Percentiles rank a stretch among this genome's conserved stretches.
These are phyloP conservation scores for Operophtera brumata DNA, from an alignment of 2,888 invertebrate genomes.

Conservation along the genomic window DNA sequence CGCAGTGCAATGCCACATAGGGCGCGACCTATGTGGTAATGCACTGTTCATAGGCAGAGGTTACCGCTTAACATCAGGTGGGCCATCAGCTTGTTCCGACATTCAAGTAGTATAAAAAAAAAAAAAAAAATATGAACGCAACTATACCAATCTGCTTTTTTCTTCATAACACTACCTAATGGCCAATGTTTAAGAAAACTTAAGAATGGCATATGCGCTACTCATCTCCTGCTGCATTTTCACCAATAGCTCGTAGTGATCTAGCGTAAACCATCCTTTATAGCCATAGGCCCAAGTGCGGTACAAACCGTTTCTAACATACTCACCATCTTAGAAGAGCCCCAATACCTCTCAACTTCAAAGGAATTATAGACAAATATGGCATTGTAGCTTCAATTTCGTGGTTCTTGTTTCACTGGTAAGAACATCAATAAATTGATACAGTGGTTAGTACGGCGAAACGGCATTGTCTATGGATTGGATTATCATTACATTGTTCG, in stretches of 20 bases:
- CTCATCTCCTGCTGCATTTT: neutral
- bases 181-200: too few relatives aligned
- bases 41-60: too few relatives aligned
- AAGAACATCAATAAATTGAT: slow-evolving; percentile 72
- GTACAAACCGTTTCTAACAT: slow-evolving; percentile 53
- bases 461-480: slow-evolving; percentile 71
- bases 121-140: too few relatives aligned
- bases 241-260: neutral
- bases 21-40: too few relatives aligned
- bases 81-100: too few relatives aligned
- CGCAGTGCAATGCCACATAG: too few relatives aligned
- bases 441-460: slow-evolving; percentile 77
- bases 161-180: neutral
- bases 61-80: too few relatives aligned
- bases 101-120: too few relatives aligned
- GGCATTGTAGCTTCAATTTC: slow-evolving; percentile 37
- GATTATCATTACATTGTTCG: slow-evolving; percentile 77
- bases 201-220: neutral
- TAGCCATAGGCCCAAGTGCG: slow-evolving; percentile 64
- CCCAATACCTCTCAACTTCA: slow-evolving; percentile 26
- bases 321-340: slow-evolving; percentile 34
- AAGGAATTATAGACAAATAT: slow-evolving; percentile 22
- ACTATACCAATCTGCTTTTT: neutral
- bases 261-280: slow-evolving; percentile 24
- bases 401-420: slow-evolving; percentile 42